Evolutionary conservation across 1,140 invertebrate species (phyloP).

Genomic region (Zaprionus ghesquierei): DNA sequence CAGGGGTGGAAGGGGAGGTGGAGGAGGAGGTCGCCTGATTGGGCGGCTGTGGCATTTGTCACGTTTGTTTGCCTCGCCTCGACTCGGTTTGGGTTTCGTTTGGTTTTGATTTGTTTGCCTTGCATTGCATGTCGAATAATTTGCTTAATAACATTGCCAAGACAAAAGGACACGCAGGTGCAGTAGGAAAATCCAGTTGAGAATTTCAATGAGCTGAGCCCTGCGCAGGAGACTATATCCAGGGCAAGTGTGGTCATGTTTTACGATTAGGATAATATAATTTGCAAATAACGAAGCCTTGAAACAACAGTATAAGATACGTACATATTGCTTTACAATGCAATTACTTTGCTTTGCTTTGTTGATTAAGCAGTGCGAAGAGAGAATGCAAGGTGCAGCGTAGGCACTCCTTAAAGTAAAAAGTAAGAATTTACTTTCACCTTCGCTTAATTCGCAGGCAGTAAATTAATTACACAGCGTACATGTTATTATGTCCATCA

Average conservation of each 20-base stretch:
- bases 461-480: background rate
- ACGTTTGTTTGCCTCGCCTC: conserved; percentile 21
- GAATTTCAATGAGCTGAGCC: background rate
- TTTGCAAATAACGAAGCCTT: background rate
- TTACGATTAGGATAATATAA: background rate
- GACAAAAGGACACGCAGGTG: background rate
- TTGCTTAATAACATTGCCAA: conserved; percentile 22
- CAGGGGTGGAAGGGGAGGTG: background rate
- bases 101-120: conserved; percentile 33
- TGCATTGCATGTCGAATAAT: conserved; percentile 25
- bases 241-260: background rate
- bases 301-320: background rate
- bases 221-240: background rate
- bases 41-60: conserved; percentile 22
- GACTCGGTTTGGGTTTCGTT: conserved; percentile 9
- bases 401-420: too few species aligned
- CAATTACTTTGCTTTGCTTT: background rate
- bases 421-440: background rate
- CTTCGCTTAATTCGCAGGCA: too few species aligned
- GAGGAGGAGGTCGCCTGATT: background rate
- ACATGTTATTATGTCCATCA: background rate
- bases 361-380: too few species aligned
- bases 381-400: too few species aligned
- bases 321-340: background rate
- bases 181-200: background rate